A percentile compares a stretch with the other conserved stretches of the same genome.
These are phyloP conservation scores for Saccostrea cuccullata DNA, from an alignment of 1,140 invertebrate genomes.

Conservation along the genomic window DNA sequence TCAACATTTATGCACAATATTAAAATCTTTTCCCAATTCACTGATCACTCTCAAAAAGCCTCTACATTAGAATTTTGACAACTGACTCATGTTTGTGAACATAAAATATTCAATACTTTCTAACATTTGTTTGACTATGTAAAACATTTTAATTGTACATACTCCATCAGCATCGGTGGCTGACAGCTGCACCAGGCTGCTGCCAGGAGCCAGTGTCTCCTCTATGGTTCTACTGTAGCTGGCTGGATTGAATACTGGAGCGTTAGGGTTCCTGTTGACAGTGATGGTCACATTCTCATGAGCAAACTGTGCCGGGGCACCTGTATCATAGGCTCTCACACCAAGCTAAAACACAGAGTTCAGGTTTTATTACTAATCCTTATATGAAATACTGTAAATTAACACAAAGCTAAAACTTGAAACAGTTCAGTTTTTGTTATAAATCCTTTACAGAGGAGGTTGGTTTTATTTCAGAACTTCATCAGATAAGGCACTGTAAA, in stretches of 20 bases:
- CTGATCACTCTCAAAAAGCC: too few relatives aligned
- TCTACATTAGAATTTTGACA: too few relatives aligned
- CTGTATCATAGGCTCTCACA: constrained; percentile 91
- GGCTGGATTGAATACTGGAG: constrained; percentile 72
- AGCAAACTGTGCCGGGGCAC: constrained; percentile 89
- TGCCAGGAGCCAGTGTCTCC: constrained; percentile 65
- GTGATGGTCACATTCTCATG: constrained; percentile 89
- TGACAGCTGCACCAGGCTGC: constrained; percentile 59
- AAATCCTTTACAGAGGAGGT: too few relatives aligned
- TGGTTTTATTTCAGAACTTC: too few relatives aligned
- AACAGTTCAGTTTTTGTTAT: too few relatives aligned
- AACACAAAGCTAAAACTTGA: too few relatives aligned
- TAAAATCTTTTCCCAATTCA: too few relatives aligned
- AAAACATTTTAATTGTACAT: constrained; percentile 43
- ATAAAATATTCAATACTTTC: not conserved
- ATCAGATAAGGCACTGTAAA: too few relatives aligned
- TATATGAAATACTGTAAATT: too few relatives aligned
- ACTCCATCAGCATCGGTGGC: constrained; percentile 81
- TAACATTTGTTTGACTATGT: not conserved
- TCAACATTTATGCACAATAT: too few relatives aligned
- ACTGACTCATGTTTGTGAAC: not conserved
- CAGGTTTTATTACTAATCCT: too few relatives aligned
- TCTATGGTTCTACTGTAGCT: constrained; percentile 61
- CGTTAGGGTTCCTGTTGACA: constrained; percentile 87
- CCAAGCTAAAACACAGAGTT: constrained; percentile 81